Evolutionary conservation across 2,797 vertebrate species (phyloP).

Genomic region (Coluber constrictor): DNA sequence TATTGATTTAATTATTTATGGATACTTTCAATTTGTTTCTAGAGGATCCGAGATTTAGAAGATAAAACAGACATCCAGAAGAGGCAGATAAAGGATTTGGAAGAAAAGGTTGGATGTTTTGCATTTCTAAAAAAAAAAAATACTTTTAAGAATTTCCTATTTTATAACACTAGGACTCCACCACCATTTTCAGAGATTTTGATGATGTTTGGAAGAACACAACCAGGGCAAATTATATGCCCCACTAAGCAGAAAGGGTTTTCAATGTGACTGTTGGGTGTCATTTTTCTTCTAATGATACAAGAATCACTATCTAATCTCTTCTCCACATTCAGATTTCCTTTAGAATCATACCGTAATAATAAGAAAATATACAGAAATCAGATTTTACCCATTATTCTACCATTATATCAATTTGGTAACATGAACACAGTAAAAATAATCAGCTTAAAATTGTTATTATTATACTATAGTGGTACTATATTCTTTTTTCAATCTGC

Average conservation of each 20-base stretch:
- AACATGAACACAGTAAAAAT: background rate
- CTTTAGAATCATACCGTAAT: background rate
- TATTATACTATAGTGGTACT: background rate
- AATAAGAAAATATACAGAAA: background rate
- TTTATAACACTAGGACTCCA: constrained; percentile 4
- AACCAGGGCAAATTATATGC: background rate
- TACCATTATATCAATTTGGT: background rate
- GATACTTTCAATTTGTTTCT: constrained; percentile 54
- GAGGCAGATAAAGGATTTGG: constrained; percentile 98
- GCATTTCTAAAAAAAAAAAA: background rate
- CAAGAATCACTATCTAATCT: background rate
- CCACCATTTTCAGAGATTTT: background rate
- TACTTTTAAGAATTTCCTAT: background rate
- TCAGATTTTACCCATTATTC: background rate
- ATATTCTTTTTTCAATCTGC: background rate
- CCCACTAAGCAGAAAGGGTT: background rate
- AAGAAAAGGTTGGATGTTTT: constrained; percentile 89
- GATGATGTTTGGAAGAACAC: background rate
- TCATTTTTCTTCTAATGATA: background rate
- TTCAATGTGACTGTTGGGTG: background rate
- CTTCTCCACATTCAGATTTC: background rate
- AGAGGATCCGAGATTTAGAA: constrained; percentile 98
- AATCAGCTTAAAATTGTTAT: background rate
- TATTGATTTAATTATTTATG: background rate
- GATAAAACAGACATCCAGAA: constrained; percentile 98